Percentiles rank a stretch among this genome's conserved stretches.
Conservation (phyloP, 2,113 vertebrate genomes). For the Puffinus mauretanicus region DNA sequence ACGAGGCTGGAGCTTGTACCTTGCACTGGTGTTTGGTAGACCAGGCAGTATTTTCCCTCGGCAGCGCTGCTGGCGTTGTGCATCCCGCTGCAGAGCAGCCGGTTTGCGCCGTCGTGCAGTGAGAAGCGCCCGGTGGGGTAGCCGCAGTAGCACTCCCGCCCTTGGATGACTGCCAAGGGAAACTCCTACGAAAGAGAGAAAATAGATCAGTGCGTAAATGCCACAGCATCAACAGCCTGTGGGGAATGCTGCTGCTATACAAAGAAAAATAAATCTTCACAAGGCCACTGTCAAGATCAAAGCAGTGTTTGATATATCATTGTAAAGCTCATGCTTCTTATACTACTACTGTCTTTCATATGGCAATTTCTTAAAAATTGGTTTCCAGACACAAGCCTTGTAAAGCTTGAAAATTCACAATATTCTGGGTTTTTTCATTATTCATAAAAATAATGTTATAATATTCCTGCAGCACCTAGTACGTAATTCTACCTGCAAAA, state of each 20-base stretch:
- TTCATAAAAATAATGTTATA: background rate
- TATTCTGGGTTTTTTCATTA: background rate
- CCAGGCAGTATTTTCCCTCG: conserved; percentile 71
- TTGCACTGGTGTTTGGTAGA: conserved; percentile 92
- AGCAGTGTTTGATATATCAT: background rate
- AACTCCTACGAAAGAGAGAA: conserved; percentile 79
- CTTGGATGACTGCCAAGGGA: conserved; percentile 82
- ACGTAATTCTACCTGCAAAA: background rate
- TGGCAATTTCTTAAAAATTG: background rate
- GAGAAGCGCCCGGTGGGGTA: conserved; percentile 79
- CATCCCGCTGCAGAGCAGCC: conserved; percentile 64
- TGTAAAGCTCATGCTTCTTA: background rate
- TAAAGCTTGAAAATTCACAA: background rate
- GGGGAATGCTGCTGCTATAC: background rate
- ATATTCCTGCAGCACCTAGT: background rate
- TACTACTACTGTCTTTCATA: background rate
- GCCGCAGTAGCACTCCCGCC: conserved; percentile 84
- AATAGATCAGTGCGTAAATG: background rate
- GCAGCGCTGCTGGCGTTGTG: background rate
- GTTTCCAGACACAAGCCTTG: background rate
- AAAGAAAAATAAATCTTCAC: background rate
- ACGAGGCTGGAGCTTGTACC: conserved; percentile 61
- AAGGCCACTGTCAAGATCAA: background rate
- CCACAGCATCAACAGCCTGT: background rate
- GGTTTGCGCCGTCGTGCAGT: conserved; percentile 66